A percentile compares a stretch with the other conserved stretches of the same genome.
These are phyloP conservation scores for Chaetophractus vellerosus DNA, from an alignment of 2,797 vertebrate genomes.

Conservation along the genomic window DNA sequence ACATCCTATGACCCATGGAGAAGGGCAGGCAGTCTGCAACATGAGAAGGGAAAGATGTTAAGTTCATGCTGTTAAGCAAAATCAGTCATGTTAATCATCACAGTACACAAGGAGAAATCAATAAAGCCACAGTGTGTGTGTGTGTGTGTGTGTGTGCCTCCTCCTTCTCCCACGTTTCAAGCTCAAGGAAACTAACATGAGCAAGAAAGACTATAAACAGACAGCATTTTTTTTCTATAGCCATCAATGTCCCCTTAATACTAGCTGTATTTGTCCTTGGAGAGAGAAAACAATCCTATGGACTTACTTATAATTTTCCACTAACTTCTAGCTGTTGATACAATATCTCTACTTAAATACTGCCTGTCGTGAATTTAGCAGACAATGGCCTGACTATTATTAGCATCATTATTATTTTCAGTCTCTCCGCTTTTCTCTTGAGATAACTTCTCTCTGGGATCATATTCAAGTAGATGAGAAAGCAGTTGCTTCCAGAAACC, in stretches of 20 bases:
- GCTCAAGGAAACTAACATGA: background rate
- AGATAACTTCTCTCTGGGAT: background rate
- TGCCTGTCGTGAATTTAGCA: background rate
- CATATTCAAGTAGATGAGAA: background rate
- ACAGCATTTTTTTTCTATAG: background rate
- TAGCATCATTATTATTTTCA: background rate
- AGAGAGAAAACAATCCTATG: slow-evolving; percentile 19
- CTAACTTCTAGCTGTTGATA: background rate
- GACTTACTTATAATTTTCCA: background rate
- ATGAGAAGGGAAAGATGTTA: background rate
- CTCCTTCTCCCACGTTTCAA: background rate
- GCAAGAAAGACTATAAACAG: background rate
- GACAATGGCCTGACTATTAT: background rate
- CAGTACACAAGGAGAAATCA: background rate
- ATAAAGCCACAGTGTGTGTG: background rate
- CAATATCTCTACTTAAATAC: background rate
- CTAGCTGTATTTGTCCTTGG: background rate
- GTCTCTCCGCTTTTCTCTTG: background rate
- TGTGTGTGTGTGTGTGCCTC: background rate
- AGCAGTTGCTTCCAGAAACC: background rate
- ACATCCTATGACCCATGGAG: background rate
- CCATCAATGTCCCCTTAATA: background rate
- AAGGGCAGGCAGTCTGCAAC: background rate
- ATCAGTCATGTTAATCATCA: background rate
- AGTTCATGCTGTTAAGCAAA: background rate